These are phyloP conservation scores for Synergus itoensis DNA, from an alignment of 2,888 invertebrate genomes.

Conservation along the genomic window DNA sequence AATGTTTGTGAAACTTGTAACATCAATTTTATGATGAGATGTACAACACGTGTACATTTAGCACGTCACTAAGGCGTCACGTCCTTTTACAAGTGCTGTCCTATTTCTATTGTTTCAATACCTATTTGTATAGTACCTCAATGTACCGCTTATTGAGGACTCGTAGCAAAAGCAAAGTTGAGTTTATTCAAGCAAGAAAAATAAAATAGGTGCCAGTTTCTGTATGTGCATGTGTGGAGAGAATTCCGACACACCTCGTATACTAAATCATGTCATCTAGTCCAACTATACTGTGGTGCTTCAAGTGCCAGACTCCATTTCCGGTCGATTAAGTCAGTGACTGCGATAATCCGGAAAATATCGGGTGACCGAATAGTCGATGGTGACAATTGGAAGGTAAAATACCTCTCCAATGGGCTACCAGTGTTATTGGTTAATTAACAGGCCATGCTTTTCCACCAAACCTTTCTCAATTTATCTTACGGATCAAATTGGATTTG, in stretches of 20 bases:
- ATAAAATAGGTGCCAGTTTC: constrained; percentile 19
- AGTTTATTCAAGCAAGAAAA: constrained; percentile 31
- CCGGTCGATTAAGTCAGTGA: constrained; percentile 21
- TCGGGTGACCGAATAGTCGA: neutral
- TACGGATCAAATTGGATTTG: neutral
- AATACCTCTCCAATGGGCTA: neutral
- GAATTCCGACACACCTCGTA: constrained; percentile 6
- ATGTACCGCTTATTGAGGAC: constrained; percentile 23
- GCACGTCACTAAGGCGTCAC: constrained; percentile 24
- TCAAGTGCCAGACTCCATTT: constrained; percentile 24
- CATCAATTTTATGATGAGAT: too few species aligned
- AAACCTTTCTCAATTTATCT: neutral
- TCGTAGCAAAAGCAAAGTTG: constrained; percentile 15
- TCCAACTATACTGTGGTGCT: constrained; percentile 8
- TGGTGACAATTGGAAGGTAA: constrained; percentile 5
- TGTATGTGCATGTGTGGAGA: constrained; percentile 2
- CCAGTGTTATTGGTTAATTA: neutral
- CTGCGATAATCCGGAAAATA: constrained; percentile 6
- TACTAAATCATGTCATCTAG: constrained; percentile 9
- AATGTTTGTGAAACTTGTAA: too few species aligned
- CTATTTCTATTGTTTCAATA: constrained; percentile 37
- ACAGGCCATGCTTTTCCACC: neutral
- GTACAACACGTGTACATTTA: neutral
- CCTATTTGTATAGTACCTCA: constrained; percentile 17
- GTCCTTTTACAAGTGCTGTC: constrained; percentile 31